Conservation (phyloP, 2,888 invertebrate species). For the Leptodirus hochenwartii region DNA sequence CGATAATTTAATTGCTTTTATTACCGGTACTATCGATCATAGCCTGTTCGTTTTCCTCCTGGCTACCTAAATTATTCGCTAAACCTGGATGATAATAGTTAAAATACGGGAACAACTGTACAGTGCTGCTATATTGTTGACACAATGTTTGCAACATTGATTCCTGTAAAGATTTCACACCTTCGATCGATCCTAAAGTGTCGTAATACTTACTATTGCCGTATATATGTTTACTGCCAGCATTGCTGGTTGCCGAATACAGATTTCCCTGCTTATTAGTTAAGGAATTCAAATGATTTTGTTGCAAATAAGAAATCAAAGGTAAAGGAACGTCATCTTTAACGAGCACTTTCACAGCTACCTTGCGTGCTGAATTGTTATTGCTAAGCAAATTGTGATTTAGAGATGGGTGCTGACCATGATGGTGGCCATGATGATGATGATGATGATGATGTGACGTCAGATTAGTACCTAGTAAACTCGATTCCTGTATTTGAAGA, state of each 20-base stretch:
- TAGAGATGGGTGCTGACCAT: too few relatives aligned
- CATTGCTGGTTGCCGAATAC: conserved; percentile 19
- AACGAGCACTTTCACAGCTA: conserved; percentile 82
- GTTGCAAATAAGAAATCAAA: too few relatives aligned
- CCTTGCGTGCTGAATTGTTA: conserved; percentile 49
- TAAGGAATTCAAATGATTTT: too few relatives aligned
- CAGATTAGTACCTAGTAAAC: too few relatives aligned
- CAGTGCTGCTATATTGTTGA: conserved; percentile 26
- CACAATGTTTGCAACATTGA: conserved; percentile 27
- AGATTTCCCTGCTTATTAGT: conserved; percentile 14
- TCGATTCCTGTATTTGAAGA: conserved; percentile 57
- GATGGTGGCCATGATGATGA: too few relatives aligned
- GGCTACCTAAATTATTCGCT: too few relatives aligned
- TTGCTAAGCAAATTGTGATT: conserved; percentile 43
- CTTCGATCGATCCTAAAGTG: conserved; percentile 19
- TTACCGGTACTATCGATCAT: too few relatives aligned
- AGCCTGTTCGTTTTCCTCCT: too few relatives aligned
- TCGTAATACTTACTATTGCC: too few relatives aligned
- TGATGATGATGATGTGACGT: too few relatives aligned
- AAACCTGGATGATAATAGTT: conserved; percentile 26
- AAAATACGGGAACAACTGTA: conserved; percentile 27
- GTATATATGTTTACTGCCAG: conserved; percentile 20
- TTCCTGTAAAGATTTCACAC: conserved; percentile 24
- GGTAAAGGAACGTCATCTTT: conserved; percentile 55
- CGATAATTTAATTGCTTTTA: too few relatives aligned